Evolutionary conservation across 2,797 vertebrate species (phyloP).

Genomic region (Galaxias olidus): DNA sequence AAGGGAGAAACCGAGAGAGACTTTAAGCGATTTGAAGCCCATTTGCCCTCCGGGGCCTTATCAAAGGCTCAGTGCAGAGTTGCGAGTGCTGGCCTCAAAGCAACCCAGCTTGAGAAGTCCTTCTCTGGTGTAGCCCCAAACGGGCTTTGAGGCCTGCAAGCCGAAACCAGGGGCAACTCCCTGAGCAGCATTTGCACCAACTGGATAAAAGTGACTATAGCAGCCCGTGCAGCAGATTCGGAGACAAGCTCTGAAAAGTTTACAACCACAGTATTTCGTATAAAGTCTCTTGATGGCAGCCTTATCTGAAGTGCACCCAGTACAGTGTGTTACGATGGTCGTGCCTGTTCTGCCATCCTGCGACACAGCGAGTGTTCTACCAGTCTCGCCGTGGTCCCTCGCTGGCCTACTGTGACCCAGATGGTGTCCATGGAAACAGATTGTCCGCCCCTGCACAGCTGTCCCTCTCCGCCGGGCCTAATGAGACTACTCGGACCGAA

Average conservation of each 20-base stretch:
- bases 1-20: constrained; percentile 28
- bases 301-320: background rate
- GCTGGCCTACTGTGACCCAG: constrained; percentile 48
- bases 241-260: background rate
- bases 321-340: constrained; percentile 4
- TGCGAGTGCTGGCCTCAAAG: constrained; percentile 35
- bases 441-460: constrained; percentile 67
- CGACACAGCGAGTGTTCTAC: constrained; percentile 21
- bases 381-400: constrained; percentile 25
- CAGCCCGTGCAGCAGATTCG: constrained; percentile 13
- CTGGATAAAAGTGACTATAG: constrained; percentile 24
- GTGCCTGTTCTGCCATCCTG: constrained; percentile 27
- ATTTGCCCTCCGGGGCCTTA: constrained; percentile 37
- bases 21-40: constrained; percentile 12
- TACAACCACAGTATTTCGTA: background rate
- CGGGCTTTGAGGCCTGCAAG: constrained; percentile 38
- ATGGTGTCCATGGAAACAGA: constrained; percentile 55
- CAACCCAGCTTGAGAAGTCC: constrained; percentile 20
- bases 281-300: constrained; percentile 20
- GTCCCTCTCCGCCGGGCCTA: constrained; percentile 48
- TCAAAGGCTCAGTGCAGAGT: constrained; percentile 39
- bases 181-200: constrained; percentile 13
- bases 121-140: constrained; percentile 35
- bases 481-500: constrained; percentile 56
- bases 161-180: constrained; percentile 35